Evolutionary conservation across 1,140 invertebrate genomes (phyloP), one percentile per base, ranked within the genome.

Genomic region (Reticulitermes speratus): DNA sequence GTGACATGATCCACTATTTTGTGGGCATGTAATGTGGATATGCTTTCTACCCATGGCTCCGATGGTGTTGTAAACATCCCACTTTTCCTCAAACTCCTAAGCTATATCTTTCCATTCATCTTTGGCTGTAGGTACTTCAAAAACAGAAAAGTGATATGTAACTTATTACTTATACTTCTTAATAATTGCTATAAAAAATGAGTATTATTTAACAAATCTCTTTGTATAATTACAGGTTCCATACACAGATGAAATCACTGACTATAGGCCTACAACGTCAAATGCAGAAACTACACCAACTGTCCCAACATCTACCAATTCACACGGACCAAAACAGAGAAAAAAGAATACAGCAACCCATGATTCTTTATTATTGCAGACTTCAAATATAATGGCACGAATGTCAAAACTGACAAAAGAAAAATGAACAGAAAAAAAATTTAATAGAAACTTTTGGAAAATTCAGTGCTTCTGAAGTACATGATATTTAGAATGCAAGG

Each of bases 21-120:
- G 23, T 25, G 89, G 89, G 2, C 82, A 86, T 30, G 44, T 87
- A 23, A 86, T 30, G 44, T 87, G n/a, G 30, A 91, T 84, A 84
- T 91, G 90, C 75, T 90, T 91, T 45, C 84, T 45, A 85, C 55
- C 84, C 84, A 85, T 52, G 48, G 84, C 84, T n/a, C 11, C 84
- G 25, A 23, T 90, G 88, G 86, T 91, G 84, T 89, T 87, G 9
- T 88, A 90, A 84, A 90, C 90, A 87, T 88, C 87, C 88, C 87
- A 88, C 83, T 84, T 85, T 19, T 11, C 38, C 75, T 86, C 85
- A 82, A 86, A 82, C 32, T 86, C 75, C 30, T 86, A 82, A 38
- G 85, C 85, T 81, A 86, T 82, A 12, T 75, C n/a, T 86, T 86
- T 45, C 85, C 85, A 65, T 48, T 85, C 85, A 75, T 85, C 85